Evolutionary conservation across 2,113 vertebrate genomes (phyloP).

Genomic region (Rousettus leschenaultii): DNA sequence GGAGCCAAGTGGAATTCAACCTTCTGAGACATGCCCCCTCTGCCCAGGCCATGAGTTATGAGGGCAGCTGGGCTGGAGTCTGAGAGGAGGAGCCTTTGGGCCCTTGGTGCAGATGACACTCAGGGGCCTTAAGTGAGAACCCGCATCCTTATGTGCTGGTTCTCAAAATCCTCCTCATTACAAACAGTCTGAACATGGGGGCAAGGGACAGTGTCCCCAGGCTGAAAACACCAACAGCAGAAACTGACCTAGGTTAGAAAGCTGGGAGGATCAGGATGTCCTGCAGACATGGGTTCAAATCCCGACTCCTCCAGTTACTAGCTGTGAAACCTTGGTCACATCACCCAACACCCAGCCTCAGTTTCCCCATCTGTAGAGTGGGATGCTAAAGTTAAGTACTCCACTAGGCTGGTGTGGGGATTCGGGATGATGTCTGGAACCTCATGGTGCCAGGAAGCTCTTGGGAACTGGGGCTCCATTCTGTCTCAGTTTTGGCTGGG

Average conservation of each 20-base stretch:
- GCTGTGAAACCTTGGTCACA: fast-evolving
- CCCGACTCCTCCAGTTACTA: background rate
- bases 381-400: background rate
- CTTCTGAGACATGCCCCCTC: background rate
- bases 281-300: fast-evolving
- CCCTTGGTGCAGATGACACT: fast-evolving
- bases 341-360: background rate
- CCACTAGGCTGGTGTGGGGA: fast-evolving
- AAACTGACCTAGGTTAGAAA: background rate
- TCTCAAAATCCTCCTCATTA: background rate
- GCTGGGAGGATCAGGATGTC: fast-evolving
- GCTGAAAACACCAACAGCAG: background rate
- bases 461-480: fast-evolving
- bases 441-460: background rate
- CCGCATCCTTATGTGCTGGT: fast-evolving
- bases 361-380: background rate
- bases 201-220: fast-evolving
- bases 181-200: fast-evolving
- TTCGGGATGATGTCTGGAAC: fast-evolving
- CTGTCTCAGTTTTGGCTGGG: background rate
- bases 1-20: background rate
- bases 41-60: background rate
- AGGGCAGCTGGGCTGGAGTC: background rate
- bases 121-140: background rate
- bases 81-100: background rate